Base-by-base conservation (phyloP, 2,888 invertebrate species). In the Enchytraeus crypticus region DNA sequence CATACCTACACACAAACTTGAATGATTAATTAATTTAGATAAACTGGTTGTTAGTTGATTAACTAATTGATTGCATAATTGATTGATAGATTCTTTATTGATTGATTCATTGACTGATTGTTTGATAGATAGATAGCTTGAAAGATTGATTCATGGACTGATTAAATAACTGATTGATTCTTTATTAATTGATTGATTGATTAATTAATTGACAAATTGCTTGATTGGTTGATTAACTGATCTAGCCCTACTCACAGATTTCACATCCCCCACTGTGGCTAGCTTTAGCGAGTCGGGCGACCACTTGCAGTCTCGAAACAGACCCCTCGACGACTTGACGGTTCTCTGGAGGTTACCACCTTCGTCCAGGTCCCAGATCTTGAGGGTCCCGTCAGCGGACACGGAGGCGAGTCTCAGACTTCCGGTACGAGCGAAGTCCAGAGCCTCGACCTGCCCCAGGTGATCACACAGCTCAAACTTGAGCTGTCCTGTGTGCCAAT, bases 271-370 rank as follows among this genome's bases (percentile, higher is more conserved):
- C 23, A 72, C 73, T 45, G 71, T 69, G 30, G 73, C 76, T n/a
- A 77, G 61, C 32, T 70, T 66, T 14, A 73, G 73, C 30, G 77
- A 73, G 66, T 80, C 77, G 1, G 81, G 82, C 3, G 82, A 81
- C 81, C 82, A 83, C 34, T 76, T 73, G 63, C 81, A 79, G 32
- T 76, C 71, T 61, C 77, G 75, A 8, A 82, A 73, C 65, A 76
- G 73, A 53, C 75, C 76, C 33, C 72, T 70, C 54, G 74, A 74
- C 56, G 75, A 75, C 56, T 73, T 71, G 21, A 82, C 69, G 11
- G 82, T 82, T 65, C 79, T 78, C 67, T 77, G 79, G 81, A 82
- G 80, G 71, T 82, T 83, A 8, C 83, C 82, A 69, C 82, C 62
- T 64, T 82, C 81, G 34, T 75, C 71, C 56, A 83, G 70, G 64